Conservation (phyloP, 1,140 invertebrate species). For the Philotrypesis tridentata region DNA sequence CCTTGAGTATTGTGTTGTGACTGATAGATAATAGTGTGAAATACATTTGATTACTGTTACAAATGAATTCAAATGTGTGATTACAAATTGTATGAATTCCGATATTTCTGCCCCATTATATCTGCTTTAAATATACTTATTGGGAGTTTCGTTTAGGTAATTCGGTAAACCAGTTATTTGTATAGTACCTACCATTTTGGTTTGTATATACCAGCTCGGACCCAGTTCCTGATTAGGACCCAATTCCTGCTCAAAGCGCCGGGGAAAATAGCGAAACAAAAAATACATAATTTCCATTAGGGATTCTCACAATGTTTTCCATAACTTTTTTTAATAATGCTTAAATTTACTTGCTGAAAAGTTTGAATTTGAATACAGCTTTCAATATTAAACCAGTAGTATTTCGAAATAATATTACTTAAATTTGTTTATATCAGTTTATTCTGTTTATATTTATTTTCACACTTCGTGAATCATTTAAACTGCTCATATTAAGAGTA, state of each 20-base stretch:
- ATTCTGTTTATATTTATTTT: neutral
- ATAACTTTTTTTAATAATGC: neutral
- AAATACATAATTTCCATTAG: neutral
- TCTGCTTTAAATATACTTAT: neutral
- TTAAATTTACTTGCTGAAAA: neutral
- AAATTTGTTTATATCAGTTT: neutral
- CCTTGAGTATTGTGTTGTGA: neutral
- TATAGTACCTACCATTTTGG: constrained; percentile 39
- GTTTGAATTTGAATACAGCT: neutral
- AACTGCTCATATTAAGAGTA: neutral
- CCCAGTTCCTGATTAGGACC: constrained; percentile 47
- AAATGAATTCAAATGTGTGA: neutral
- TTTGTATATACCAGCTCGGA: constrained; percentile 43
- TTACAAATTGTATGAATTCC: neutral
- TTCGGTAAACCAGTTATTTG: neutral
- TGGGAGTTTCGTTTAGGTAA: neutral
- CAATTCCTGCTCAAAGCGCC: constrained; percentile 45
- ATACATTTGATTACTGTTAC: neutral
- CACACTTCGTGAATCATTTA: neutral
- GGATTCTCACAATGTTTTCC: neutral
- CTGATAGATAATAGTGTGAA: neutral
- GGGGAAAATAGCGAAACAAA: constrained; percentile 10
- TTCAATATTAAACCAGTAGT: no score
- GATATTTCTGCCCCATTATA: neutral
- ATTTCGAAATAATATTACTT: no score